Evolutionary conservation across 2,113 vertebrate species (phyloP), one percentile per base, ranked within the genome.

Genomic region (Forbesichthys agassizii): DNA sequence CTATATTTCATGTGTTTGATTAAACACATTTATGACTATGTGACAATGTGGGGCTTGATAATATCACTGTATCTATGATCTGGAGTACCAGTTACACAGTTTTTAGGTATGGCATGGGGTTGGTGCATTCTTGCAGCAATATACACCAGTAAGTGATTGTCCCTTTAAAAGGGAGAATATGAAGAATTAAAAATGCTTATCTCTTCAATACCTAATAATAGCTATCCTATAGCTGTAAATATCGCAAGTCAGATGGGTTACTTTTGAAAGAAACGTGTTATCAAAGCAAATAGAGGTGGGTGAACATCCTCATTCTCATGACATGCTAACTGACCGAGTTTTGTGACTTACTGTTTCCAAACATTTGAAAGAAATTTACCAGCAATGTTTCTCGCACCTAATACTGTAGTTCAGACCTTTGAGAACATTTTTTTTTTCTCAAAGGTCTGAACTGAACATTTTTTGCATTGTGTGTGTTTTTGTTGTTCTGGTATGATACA

Each of bases 201-300:
- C 27, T 27, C 2, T 27, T 27, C 27, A 27, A 27, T 27, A 3
- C 27, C 27, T n/a, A n/a, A n/a, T n/a, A n/a, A n/a, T n/a, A 52
- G 60, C 67, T 79, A 59, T 66, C 12, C 59, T 48, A 42, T 75
- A 74, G 74, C 66, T 78, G 58, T 79, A 86, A 88, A 86, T 77
- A 79, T 80, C 68, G 73, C 65, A 81, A 74, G 66, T 72, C 71
- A 62, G 70, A 61, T 65, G 48, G 27, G 61, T 77, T 33, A 78
- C 79, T 65, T 61, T 68, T 33, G 66, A 66, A 33, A 69, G 60
- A 65, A 68, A 49, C 4, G 0, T 5, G 59, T n/a, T 33, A 61
- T 60, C n/a, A 47, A 70, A 67, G 61, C 59, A 73, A 71, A 64
- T 66, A 54, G 64, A 73, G 10, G 16, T 9, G 13, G 59, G 59